Evolutionary conservation across 2,888 invertebrate genomes (phyloP).

Genomic region (Stenurella melanura): DNA sequence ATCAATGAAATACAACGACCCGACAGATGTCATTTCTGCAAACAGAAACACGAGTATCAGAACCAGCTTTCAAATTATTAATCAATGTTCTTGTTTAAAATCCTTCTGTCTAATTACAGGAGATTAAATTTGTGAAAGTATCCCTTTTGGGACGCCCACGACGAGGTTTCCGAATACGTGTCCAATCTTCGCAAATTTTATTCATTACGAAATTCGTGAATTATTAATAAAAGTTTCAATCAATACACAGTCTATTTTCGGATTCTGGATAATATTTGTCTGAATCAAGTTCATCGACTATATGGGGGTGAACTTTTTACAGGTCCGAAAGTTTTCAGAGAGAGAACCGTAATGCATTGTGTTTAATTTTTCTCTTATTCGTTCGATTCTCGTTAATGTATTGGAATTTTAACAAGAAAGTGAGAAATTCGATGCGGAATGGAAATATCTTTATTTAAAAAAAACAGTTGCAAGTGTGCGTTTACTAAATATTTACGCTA

Average conservation of each 20-base stretch:
- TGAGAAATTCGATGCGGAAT: neutral
- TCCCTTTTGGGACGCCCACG: neutral
- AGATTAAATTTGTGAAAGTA: neutral
- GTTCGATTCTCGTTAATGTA: neutral
- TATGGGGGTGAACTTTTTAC: neutral
- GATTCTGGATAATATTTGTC: constrained; percentile 5
- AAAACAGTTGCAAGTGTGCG: neutral
- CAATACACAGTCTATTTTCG: constrained; percentile 15
- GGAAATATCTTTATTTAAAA: neutral
- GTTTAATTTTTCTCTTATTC: constrained; percentile 5
- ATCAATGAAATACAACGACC: no score
- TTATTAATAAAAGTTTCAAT: constrained; percentile 32
- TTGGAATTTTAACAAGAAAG: neutral
- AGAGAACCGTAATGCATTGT: neutral
- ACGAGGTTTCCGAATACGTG: neutral
- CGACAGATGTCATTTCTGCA: no score
- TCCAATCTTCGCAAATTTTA: constrained; percentile 13
- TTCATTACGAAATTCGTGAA: constrained; percentile 26
- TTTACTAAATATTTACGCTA: no score
- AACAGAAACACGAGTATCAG: no score
- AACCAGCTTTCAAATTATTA: neutral
- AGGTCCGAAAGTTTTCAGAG: neutral
- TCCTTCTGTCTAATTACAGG: neutral
- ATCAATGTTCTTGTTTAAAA: neutral
- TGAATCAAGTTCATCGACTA: neutral